phyloP scores from a whole-genome alignment of 2,888 invertebrate species.

The Tetragonisca angustula region DNA sequence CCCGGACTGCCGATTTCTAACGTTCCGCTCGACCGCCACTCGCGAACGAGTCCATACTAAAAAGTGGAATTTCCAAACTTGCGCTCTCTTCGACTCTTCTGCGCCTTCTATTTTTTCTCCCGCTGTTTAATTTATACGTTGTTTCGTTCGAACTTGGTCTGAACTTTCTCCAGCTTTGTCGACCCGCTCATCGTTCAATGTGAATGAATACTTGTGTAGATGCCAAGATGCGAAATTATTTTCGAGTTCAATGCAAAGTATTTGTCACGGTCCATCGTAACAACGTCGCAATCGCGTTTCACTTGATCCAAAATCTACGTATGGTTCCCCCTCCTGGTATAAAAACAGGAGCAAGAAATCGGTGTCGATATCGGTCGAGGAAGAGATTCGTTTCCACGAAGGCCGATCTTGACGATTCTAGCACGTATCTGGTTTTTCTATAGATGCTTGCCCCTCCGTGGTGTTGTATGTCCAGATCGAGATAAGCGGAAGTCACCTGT shows the following conservation, averaged over 20 bases:
- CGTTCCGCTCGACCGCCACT: slow-evolving; percentile 37
- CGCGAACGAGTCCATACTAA: background rate
- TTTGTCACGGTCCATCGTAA: slow-evolving; percentile 15
- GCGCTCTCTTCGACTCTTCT: background rate
- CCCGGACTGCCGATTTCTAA: slow-evolving; percentile 57
- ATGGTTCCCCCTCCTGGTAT: background rate
- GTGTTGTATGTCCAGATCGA: background rate
- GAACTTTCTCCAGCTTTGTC: background rate
- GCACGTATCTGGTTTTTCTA: slow-evolving; percentile 2
- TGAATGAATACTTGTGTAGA: background rate
- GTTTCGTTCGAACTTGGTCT: background rate
- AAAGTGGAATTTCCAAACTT: slow-evolving; percentile 1
- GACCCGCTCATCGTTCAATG: background rate
- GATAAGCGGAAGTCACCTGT: slow-evolving; percentile 53
- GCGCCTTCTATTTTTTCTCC: fast-evolving
- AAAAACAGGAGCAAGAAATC: background rate
- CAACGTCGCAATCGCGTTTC: background rate
- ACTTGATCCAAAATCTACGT: background rate
- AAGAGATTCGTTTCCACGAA: background rate
- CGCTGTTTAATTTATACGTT: background rate
- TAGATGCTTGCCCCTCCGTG: background rate
- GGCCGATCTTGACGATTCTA: background rate
- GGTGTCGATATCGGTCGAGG: background rate
- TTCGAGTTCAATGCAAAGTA: background rate
- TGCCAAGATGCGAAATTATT: background rate